Percentiles rank a stretch among this genome's conserved stretches.
Conservation (phyloP, 1,140 invertebrate genomes). For the Mactra quadrangularis region DNA sequence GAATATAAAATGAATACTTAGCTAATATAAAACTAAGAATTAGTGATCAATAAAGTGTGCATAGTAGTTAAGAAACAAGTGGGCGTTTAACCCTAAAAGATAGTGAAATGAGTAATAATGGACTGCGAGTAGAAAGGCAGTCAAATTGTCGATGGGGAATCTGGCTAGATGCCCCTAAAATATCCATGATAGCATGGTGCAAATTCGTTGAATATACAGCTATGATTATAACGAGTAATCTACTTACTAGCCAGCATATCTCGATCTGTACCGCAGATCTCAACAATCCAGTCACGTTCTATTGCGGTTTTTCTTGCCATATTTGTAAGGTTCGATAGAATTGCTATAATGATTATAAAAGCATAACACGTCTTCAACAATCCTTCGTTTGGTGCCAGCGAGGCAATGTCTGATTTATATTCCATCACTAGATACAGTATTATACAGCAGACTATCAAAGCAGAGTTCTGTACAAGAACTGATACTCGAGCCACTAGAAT, state of each 20-base stretch:
- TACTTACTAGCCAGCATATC: conserved; percentile 70
- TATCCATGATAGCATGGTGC: no score
- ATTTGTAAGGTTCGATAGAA: conserved; percentile 77
- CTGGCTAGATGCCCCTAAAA: no score
- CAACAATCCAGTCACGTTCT: conserved; percentile 86
- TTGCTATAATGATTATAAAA: conserved; percentile 71
- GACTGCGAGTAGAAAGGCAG: no score
- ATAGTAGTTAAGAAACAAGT: no score
- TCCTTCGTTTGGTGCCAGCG: conserved; percentile 31
- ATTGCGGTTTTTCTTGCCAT: conserved; percentile 83
- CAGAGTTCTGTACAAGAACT: conserved; percentile 64
- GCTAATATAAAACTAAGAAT: no score
- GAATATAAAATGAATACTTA: no score
- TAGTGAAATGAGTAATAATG: no score
- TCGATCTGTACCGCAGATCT: conserved; percentile 73
- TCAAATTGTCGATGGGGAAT: no score
- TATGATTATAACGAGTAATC: no score
- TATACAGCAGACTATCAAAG: conserved; percentile 60
- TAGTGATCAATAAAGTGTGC: no score
- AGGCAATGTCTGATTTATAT: conserved; percentile 28
- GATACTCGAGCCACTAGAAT: conserved; percentile 67
- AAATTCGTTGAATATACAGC: no score
- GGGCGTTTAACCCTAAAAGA: no score
- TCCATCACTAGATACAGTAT: conserved; percentile 46
- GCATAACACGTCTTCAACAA: conserved; percentile 58